phyloP scores from a whole-genome alignment of 2,888 invertebrate species.

The Clepsis dumicolana region DNA sequence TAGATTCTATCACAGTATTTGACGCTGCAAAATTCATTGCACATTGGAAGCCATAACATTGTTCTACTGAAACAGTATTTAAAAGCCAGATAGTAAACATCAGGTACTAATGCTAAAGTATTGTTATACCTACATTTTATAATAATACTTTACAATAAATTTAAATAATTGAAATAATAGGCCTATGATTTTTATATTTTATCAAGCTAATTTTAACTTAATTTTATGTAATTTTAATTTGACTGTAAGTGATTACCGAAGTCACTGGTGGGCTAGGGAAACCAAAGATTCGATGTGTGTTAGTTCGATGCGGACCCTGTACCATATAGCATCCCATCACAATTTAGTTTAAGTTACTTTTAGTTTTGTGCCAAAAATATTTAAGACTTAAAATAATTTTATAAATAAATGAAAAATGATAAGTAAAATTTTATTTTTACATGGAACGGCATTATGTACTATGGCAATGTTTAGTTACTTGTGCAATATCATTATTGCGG shows the following conservation, averaged over 20 bases:
- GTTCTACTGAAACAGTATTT: constrained; percentile 34
- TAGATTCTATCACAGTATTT: constrained; percentile 40
- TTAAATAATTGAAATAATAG: constrained; percentile 56
- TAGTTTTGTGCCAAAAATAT: constrained; percentile 77
- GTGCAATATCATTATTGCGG: constrained; percentile 72
- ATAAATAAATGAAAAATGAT: constrained; percentile 53
- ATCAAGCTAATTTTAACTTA: constrained; percentile 60
- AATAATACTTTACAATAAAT: constrained; percentile 45
- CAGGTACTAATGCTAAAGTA: constrained; percentile 5
- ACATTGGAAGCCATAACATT: constrained; percentile 28
- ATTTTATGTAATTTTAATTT: constrained; percentile 35
- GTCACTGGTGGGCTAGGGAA: constrained; percentile 82
- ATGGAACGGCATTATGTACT: constrained; percentile 76
- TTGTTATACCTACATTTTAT: constrained; percentile 30
- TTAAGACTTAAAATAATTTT: constrained; percentile 67
- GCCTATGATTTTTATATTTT: constrained; percentile 71
- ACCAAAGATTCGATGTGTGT: constrained; percentile 81
- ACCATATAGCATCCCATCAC: constrained; percentile 76
- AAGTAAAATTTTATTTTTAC: constrained; percentile 68
- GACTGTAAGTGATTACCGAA: constrained; percentile 64
- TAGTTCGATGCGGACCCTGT: constrained; percentile 71
- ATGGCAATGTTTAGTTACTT: constrained; percentile 66
- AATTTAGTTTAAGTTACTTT: constrained; percentile 58
- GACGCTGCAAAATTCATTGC: constrained; percentile 34
- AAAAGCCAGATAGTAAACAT: constrained; percentile 6